A percentile compares a stretch with the other conserved stretches of the same genome.
phyloP scores from a whole-genome alignment of 2,888 invertebrate genomes.

The Drosophila cognata region DNA sequence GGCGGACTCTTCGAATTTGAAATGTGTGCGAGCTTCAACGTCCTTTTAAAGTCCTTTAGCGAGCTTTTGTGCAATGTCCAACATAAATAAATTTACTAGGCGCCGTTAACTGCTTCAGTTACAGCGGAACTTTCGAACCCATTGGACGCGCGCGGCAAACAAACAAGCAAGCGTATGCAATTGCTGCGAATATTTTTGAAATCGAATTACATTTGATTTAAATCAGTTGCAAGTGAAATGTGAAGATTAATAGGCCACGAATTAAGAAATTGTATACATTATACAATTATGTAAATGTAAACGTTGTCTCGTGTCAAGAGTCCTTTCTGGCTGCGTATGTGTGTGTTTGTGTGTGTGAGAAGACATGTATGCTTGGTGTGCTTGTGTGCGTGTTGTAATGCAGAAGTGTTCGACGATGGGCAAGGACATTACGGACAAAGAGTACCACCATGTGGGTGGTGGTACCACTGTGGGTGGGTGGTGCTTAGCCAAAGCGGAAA shows the following conservation, averaged over 20 bases:
- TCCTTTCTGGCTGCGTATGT: background rate
- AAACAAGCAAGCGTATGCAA: slow-evolving; percentile 11
- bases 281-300: slow-evolving; percentile 45
- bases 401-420: slow-evolving; percentile 48
- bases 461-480: slow-evolving; percentile 2
- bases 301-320: background rate
- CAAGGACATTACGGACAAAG: slow-evolving; percentile 78
- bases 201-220: slow-evolving; percentile 52
- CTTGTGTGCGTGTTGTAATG: slow-evolving; percentile 36
- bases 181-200: slow-evolving; percentile 59
- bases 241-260: slow-evolving; percentile 50
- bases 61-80: slow-evolving; percentile 54
- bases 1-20: slow-evolving; percentile 26
- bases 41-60: slow-evolving; percentile 70
- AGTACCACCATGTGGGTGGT: slow-evolving; percentile 23
- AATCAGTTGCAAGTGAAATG: slow-evolving; percentile 42
- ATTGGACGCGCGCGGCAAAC: slow-evolving; percentile 58
- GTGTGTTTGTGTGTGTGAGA: slow-evolving; percentile 20
- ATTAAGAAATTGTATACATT: slow-evolving; percentile 34
- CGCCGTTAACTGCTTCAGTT: slow-evolving; percentile 65
- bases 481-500: slow-evolving; percentile 59
- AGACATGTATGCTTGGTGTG: slow-evolving; percentile 3
- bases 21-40: slow-evolving; percentile 44
- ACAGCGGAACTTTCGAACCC: slow-evolving; percentile 71
- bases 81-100: slow-evolving; percentile 45